Percentiles rank a stretch among this genome's conserved stretches.
phyloP scores from a whole-genome alignment of 1,140 invertebrate species.

The Pissodes strobi region DNA sequence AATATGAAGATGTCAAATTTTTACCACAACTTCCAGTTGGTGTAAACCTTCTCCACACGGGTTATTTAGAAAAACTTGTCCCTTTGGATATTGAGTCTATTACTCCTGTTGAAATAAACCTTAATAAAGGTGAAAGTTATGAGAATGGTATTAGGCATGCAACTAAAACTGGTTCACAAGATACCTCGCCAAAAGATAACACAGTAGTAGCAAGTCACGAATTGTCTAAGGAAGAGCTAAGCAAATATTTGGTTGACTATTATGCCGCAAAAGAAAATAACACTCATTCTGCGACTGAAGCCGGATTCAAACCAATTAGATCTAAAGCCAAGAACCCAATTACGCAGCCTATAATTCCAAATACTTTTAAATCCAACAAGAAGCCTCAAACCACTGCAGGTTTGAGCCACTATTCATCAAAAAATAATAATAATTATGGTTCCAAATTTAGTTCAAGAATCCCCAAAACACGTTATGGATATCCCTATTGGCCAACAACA shows the following conservation, averaged over 20 bases:
- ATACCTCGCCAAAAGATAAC: conserved; percentile 22
- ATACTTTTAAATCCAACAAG: conserved; percentile 42
- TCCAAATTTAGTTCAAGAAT: conserved; percentile 1
- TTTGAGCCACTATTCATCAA: conserved; percentile 40
- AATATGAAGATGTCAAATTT: conserved; percentile 34
- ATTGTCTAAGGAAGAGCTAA: conserved; percentile 37
- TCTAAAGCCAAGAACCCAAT: conserved; percentile 18
- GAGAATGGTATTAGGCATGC: not conserved
- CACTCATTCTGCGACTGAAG: conserved; percentile 34
- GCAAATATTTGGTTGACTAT: conserved; percentile 39
- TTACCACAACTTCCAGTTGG: conserved; percentile 38
- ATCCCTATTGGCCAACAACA: conserved; percentile 3
- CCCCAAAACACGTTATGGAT: conserved; percentile 1
- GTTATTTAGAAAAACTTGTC: conserved; percentile 34
- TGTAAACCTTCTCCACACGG: conserved; percentile 38
- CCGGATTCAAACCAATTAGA: conserved; percentile 41
- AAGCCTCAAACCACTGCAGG: conserved; percentile 44
- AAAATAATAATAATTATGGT: not conserved
- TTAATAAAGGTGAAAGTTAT: conserved; percentile 25
- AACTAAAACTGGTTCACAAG: not conserved
- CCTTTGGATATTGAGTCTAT: conserved; percentile 43
- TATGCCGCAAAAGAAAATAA: conserved; percentile 22
- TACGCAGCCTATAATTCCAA: conserved; percentile 24
- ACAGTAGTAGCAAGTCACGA: conserved; percentile 32
- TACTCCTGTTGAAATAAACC: conserved; percentile 43